Conservation (phyloP, 1,140 invertebrate genomes). For the Hetaerina americana region DNA sequence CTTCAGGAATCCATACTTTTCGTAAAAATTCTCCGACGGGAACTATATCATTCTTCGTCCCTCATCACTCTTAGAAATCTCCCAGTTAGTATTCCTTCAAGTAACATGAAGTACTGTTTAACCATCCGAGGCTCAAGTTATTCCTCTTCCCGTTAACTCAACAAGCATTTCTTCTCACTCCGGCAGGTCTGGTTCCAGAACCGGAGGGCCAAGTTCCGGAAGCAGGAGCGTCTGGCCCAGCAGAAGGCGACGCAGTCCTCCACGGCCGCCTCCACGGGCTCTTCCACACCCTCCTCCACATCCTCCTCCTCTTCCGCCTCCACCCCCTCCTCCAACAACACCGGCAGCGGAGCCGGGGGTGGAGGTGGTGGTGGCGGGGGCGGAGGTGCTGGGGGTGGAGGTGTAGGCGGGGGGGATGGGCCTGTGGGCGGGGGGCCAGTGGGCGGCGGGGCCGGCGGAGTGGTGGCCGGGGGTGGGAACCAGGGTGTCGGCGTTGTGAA, state of each 20-base stretch:
- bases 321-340: neutral
- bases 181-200: constrained; percentile 92
- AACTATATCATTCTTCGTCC: too few relatives aligned
- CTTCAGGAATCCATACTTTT: too few relatives aligned
- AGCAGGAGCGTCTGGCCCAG: constrained; percentile 75
- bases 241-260: constrained; percentile 44
- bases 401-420: too few relatives aligned
- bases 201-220: constrained; percentile 78
- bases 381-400: neutral
- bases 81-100: too few relatives aligned
- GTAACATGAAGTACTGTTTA: too few relatives aligned
- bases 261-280: neutral
- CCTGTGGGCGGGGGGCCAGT: neutral
- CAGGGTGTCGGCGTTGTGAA: neutral
- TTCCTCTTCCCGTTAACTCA: too few relatives aligned
- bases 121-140: too few relatives aligned
- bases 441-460: neutral
- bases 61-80: too few relatives aligned
- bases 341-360: neutral
- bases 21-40: too few relatives aligned
- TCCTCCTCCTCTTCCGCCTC: constrained; percentile 19
- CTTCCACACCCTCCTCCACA: constrained; percentile 14
- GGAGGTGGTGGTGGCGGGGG: neutral
- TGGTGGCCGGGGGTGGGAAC: constrained; percentile 10
- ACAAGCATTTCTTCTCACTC: constrained; percentile 20